A percentile compares a stretch with the other conserved stretches of the same genome.
phyloP scores from a whole-genome alignment of 1,140 invertebrate genomes.

The Chionoecetes opilio region DNA sequence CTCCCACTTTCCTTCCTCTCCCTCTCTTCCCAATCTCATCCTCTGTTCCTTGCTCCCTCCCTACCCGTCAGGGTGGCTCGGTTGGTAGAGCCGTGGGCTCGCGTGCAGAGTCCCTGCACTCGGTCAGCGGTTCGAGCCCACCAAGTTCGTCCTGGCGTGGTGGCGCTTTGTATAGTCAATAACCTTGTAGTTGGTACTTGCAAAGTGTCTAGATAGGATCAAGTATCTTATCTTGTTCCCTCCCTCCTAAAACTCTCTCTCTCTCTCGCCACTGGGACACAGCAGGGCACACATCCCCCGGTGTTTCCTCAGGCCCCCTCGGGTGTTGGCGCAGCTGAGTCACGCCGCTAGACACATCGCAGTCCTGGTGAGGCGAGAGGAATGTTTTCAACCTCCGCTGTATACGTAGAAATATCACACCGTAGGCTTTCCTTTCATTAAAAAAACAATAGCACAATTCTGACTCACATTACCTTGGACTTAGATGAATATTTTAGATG shows the following conservation, averaged over 20 bases:
- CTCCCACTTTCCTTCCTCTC: not conserved
- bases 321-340: slow-evolving; percentile 12
- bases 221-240: no score
- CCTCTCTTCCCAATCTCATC: no score
- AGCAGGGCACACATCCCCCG: slow-evolving; percentile 3
- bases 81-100: no score
- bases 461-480: not conserved
- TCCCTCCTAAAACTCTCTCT: no score
- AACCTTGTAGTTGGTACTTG: no score
- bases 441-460: not conserved
- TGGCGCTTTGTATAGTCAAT: no score
- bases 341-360: not conserved
- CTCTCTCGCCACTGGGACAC: not conserved
- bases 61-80: no score
- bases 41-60: no score
- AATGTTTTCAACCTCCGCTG: not conserved
- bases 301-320: not conserved
- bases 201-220: no score
- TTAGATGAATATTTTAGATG: not conserved
- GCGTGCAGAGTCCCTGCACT: no score
- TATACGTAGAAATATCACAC: not conserved
- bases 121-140: no score
- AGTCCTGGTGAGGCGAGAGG: not conserved
- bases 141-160: no score
- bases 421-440: not conserved